Evolutionary conservation across 1,140 invertebrate genomes (phyloP).

Genomic region (Drosophila paulistorum): DNA sequence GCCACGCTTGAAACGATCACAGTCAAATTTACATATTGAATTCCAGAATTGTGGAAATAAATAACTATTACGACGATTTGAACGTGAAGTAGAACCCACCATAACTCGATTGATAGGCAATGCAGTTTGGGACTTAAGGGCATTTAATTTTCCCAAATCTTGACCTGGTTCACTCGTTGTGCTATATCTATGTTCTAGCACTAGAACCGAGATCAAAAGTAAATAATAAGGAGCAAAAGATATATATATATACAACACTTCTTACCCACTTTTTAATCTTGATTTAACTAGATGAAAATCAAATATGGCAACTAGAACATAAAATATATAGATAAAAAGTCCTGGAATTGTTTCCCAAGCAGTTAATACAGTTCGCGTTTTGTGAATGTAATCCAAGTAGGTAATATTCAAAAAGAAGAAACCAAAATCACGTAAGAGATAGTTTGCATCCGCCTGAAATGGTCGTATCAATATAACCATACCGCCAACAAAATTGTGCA

Average conservation of each 20-base stretch:
- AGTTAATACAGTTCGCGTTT: background rate
- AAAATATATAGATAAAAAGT: slow-evolving; percentile 9
- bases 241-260: background rate
- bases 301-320: slow-evolving; percentile 21
- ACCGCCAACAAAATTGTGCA: slow-evolving; percentile 25
- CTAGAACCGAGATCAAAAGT: background rate
- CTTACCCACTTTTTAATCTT: background rate
- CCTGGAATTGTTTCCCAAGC: background rate
- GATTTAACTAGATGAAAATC: slow-evolving; percentile 27
- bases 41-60: slow-evolving; percentile 28
- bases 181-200: background rate
- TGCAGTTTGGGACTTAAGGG: background rate
- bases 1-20: background rate
- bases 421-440: slow-evolving; percentile 32
- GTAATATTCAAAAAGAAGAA: slow-evolving; percentile 30
- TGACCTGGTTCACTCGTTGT: too few species aligned
- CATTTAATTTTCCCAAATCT: background rate
- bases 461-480: slow-evolving; percentile 30
- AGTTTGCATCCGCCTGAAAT: slow-evolving; percentile 11
- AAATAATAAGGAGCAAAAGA: background rate
- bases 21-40: slow-evolving; percentile 23
- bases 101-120: background rate
- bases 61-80: background rate
- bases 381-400: slow-evolving; percentile 34
- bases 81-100: background rate